Base-by-base conservation (phyloP, 92 coral and sea anemone genomes). In the Siderastrea radians region DNA sequence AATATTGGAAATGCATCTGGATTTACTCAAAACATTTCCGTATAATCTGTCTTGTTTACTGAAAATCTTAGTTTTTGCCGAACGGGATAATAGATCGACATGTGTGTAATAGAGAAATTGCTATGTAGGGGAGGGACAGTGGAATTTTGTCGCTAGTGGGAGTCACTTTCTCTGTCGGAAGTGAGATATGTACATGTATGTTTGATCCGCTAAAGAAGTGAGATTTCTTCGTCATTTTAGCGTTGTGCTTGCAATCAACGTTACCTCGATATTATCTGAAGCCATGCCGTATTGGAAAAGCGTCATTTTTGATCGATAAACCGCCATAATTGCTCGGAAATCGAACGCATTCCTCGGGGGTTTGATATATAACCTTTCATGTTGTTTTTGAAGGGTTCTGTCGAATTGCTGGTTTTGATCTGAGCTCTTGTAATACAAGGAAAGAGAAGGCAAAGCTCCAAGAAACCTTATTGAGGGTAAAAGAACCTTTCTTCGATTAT, bases 91-190 rank as follows among this genome's bases (percentile, higher is more conserved):
- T 13, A 5, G 14, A 4, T 5, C 2, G 4, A 38, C 8, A 13
- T 44, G 7, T 63, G 0, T n/a, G 4, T 5, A 7, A 5, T 3
- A 59, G 26, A 77, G n/a, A 77, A 19, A 38, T 49, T 45, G 10
- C 69, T 82, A 45, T 19, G 64, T 54, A 45, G 84, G 91, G 89
- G 82, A 75, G 84, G 62, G 71, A 65, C 45, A 47, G 62, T 59
- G 12, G 3, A 49, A 52, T 79, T 86, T 55, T 86, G 86, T 49
- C 77, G 65, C 78, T 68, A 1, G 67, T 80, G 81, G 60, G 90
- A 75, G 71, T 75, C 51, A 10, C 86, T 15, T 49, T 64, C 38
- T 49, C 63, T 8, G 49, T 83, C 79, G 87, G 87, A 83, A 83
- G 87, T 83, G 52, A 60, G 19, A 7, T 8, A 14, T 73, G 61